A percentile compares a stretch with the other conserved stretches of the same genome.
These are phyloP conservation scores for Pitangus sulphuratus DNA, from an alignment of 2,797 vertebrate species.

Conservation along the genomic window DNA sequence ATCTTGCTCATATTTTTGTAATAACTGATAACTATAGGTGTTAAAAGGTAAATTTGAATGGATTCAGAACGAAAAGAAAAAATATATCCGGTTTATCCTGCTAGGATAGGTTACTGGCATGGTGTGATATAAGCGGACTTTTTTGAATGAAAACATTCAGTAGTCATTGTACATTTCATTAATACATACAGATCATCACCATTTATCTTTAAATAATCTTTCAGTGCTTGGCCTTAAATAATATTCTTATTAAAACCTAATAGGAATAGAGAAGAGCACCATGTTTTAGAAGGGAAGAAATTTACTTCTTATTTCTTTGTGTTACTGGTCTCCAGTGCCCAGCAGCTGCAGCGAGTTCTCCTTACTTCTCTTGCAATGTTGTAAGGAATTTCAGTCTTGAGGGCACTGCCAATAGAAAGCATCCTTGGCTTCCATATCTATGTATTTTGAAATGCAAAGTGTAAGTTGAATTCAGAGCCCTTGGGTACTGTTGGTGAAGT, in stretches of 20 bases:
- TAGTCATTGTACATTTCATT: neutral
- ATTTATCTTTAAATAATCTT: neutral
- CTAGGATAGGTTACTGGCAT: neutral
- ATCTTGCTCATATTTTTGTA: neutral
- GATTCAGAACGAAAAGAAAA: neutral
- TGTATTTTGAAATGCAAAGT: neutral
- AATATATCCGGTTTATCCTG: neutral
- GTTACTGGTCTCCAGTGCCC: rapidly evolving
- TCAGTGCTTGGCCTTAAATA: neutral
- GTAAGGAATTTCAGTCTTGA: neutral
- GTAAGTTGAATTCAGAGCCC: neutral
- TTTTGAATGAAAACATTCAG: neutral
- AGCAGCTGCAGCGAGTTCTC: neutral
- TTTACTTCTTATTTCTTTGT: neutral
- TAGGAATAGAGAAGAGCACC: neutral
- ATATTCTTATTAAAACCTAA: neutral
- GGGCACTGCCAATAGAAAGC: neutral
- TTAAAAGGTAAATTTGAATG: neutral
- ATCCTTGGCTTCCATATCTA: rapidly evolving
- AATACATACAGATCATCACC: neutral
- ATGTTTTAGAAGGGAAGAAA: neutral
- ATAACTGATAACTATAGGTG: rapidly evolving
- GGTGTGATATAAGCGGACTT: neutral
- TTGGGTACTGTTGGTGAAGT: neutral
- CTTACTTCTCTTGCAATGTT: rapidly evolving